Evolutionary conservation across 1,140 invertebrate species (phyloP), one percentile per base, ranked within the genome.

Genomic region (Pseudomyrmex flavicornis): DNA sequence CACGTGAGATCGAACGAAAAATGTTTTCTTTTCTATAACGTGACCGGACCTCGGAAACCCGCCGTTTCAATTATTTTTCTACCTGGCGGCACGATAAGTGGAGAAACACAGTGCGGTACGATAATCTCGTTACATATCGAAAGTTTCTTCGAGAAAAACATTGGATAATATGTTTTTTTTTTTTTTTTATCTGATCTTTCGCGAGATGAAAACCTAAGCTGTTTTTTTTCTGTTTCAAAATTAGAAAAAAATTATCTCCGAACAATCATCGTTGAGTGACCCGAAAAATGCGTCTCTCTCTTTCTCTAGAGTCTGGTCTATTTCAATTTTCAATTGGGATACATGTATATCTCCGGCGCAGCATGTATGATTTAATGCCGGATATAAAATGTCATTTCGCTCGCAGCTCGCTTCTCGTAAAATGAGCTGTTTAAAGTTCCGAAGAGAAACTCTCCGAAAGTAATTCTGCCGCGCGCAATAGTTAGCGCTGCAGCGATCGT

Each of bases 61-160:
- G 63, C n/a, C 65, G 76, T 80, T 80, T 48, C 66, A 59, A 80
- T 80, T 80, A 80, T 80, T 80, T 80, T 70, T 12, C 76, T 20
- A 59, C 46, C n/a, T n/a, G 46, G 75, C 58, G 22, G 63, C 63
- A 35, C 35, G 35, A 35, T 82, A 84, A 35, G 62, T 20, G 44
- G 50, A 68, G 54, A 65, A 80, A 70, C 20, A 70, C 2, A 70
- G 2, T 10, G 3, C 65, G 54, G 20, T 50, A 69, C 54, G 46
- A 80, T 80, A 70, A 70, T 70, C 54, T 61, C 54, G 54, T 80
- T 70, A 17, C 17, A 79, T 12, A 54, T 2, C 46, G 20, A 70
- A 59, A 59, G n/a, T 12, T 70, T 48, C n/a, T 22, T 61, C 1
- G 44, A 13, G 5, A 5, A 20, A 59, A 80, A 80, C 44, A 20